Evolutionary conservation across 2,888 invertebrate species (phyloP), one percentile per base, ranked within the genome.

Genomic region (Orthosia gracilis): DNA sequence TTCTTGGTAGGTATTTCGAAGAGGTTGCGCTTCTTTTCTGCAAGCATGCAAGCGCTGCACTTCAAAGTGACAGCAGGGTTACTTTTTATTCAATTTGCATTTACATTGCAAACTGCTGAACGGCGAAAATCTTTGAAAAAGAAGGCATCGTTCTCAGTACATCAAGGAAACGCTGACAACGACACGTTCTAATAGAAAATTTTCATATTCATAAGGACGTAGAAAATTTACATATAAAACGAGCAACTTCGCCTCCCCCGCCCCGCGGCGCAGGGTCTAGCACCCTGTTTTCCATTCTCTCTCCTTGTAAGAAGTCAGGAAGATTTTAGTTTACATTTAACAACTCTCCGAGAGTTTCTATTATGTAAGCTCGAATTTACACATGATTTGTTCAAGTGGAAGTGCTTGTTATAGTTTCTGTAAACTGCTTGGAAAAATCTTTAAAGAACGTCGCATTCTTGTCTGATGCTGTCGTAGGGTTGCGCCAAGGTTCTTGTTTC

Each of bases 131-230:
- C 90, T 90, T 89, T 90, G 86, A 87, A 90, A 88, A 90, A 90
- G 89, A 91, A 89, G 90, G 88, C 90, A 88, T 91, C 91, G 87
- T 88, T 89, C 88, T 86, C 89, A 89, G 93, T 91, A 93, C 92
- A 91, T 94, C 94, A 94, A 92, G 92, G 90, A 92, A 93, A 90
- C 91, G 95, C 95, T 96, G 96, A 95, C 94, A 93, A 92, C 93
- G 95, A 95, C 96, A 95, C 94, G 94, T 95, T 94, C 95, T 96
- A 95, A 96, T 96, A 96, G 96, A 96, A 96, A 96, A 96, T 96
- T 96, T 96, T 96, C 96, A 96, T 96, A 96, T 96, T 96, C 96
- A 96, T 96, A 96, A 96, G 95, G 94, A 94, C 94, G 94, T 94
- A 90, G 91, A 89, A 91, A 93, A 96, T 96, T 96, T 95, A 94